Evolutionary conservation across 2,888 invertebrate genomes (phyloP), one percentile per base, ranked within the genome.

Genomic region (Petrolisthes cinctipes): DNA sequence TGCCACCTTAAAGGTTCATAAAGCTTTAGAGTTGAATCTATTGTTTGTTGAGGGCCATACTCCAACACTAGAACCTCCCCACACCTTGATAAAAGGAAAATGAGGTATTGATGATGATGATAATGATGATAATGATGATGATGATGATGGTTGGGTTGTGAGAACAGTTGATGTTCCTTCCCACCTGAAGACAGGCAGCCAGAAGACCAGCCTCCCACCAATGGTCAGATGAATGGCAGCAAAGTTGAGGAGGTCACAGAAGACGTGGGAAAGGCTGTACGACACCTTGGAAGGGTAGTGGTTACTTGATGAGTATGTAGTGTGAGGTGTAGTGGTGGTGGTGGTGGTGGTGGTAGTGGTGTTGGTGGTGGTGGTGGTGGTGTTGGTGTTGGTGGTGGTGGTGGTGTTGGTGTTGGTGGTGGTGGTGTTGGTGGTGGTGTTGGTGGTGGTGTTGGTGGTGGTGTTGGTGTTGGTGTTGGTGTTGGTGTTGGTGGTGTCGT

Each of bases 151-250:
- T 37, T 37, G 37, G 2, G 37, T 37, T 37, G 37, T 78, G 11
- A n/a, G 14, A n/a, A 17, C 57, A 17, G 37, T 37, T 37, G 37
- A 37, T 17, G 53, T 11, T 56, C 92, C 93, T 93, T 92, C 93
- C 89, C 93, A 96, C 96, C 97, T 95, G 37, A 91, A 96, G 96
- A 98, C 94, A 54, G 99, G 99, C 92, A 98, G 95, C 99, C 99
- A 99, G 93, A 96, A 98, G 0, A 99, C 98, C 23, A 99, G 94
- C 90, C 97, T 94, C 0, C 98, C 96, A 5, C 95, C 95, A 5
- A 96, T 91, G 91, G 94, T 94, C 86, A 99, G 94, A 92, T 96
- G 95, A 83, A 94, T 94, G 0, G 96, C 96, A 0, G 97, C 95
- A 93, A 99, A 97, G 91, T 94, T 94, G 73, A 99, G 93, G 80